Base-by-base conservation (phyloP, 23 tunicate species). In the Aplidium turbinatum region DNA sequence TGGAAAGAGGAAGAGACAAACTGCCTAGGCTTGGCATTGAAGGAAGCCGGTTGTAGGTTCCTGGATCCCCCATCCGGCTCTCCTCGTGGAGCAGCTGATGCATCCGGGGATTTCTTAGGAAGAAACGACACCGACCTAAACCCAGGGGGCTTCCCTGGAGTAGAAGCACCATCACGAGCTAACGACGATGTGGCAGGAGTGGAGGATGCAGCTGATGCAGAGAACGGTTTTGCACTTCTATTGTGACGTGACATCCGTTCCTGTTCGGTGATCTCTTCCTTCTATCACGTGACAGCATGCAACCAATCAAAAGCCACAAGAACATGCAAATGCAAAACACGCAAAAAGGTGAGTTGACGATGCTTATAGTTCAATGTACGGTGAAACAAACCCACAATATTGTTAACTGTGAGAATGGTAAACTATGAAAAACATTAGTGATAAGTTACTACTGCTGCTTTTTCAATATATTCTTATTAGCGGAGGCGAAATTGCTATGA, bases 171-270 rank as follows among this genome's bases (percentile, higher is more conserved):
- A 3, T 50, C 21, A 25, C 7, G 27, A 5, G 4, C 20, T 16
- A 52, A 35, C 48, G 68, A 33, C 24, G 66, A 18, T 2, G 35
- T 21, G 31, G 72, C 7, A 29, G 70, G 24, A 23, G 16, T 19
- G n/a, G 79, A 11, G 5, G 79, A 16, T 5, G 51, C 60, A 20
- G 25, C n/a, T 3, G 57, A 60, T 30, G 70, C 73, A 3, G 80
- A 51, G 35, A 82, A 82, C 1, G 96, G 96, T 57, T 68, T 82
- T 13, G 96, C 96, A 3, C 84, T 47, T 35, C 96, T 63, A 33
- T 82, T 82, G 74, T 82, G 87, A 29, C 87, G 80, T 31, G 96
- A 34, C 52, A 89, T 50, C 7, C 88, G 64, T 25, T 89, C 77
- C 79, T 60, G 70, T 33, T 58, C 48, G 28, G 46, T 70, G 26